phyloP scores from a whole-genome alignment of 2,113 vertebrate genomes.

The Clarias batrachus region DNA sequence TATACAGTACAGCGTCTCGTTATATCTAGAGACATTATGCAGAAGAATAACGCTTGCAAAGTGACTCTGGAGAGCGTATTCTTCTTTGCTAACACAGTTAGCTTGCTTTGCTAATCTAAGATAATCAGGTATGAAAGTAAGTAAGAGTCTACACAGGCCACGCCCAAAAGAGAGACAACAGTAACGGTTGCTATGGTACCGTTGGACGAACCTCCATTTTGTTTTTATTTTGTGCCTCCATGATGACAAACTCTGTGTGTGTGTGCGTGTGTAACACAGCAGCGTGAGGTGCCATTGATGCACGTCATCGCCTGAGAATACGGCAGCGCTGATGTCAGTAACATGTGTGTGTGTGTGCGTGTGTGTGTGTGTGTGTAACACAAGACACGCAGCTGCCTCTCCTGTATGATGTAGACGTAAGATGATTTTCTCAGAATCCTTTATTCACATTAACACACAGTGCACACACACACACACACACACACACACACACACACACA shows the following conservation, averaged over 20 bases:
- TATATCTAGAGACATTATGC: too few relatives aligned
- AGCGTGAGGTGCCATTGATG: conserved; percentile 1
- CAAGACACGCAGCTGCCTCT: neutral
- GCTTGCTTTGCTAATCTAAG: too few relatives aligned
- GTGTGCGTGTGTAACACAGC: neutral
- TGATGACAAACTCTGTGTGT: neutral
- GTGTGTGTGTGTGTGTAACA: neutral
- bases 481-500: too few relatives aligned
- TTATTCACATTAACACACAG: neutral
- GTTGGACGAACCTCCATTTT: neutral
- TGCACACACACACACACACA: too few relatives aligned
- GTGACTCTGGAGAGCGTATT: too few relatives aligned
- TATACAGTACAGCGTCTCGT: too few relatives aligned
- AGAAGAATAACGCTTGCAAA: too few relatives aligned
- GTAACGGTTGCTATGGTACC: neutral
- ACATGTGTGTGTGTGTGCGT: neutral
- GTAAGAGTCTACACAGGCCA: neutral
- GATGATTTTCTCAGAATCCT: neutral
- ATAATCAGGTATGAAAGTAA: too few relatives aligned
- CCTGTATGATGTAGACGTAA: neutral
- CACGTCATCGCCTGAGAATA: neutral
- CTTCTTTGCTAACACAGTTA: too few relatives aligned
- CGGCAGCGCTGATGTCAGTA: neutral
- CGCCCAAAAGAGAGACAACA: neutral
- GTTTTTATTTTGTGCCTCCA: neutral